Conservation (phyloP, 2,797 vertebrate genomes). For the Mycteria americana region DNA sequence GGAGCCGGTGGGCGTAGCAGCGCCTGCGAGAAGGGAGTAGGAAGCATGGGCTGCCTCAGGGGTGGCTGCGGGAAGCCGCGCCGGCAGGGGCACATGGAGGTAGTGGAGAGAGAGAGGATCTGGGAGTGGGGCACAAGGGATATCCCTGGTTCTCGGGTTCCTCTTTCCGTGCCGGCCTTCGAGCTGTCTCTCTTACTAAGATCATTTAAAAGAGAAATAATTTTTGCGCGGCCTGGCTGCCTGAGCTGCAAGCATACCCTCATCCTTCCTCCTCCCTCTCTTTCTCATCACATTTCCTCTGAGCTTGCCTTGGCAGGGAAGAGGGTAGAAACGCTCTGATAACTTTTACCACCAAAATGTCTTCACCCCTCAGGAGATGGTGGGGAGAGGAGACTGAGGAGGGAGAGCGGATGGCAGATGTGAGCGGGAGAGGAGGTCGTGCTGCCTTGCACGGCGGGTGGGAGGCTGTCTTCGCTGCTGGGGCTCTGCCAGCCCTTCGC, state of each 20-base stretch:
- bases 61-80: not conserved
- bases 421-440: not conserved
- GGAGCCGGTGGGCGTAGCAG: not conserved
- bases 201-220: not conserved
- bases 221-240: not conserved
- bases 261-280: not conserved
- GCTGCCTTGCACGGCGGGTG: not conserved
- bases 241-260: not conserved
- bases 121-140: not conserved
- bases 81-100: not conserved
- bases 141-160: not conserved
- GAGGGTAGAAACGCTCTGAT: not conserved
- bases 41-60: not conserved
- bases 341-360: not conserved
- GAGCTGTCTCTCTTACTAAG: not conserved
- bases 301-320: not conserved
- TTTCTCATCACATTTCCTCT: not conserved
- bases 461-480: not conserved
- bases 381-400: not conserved
- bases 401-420: not conserved
- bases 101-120: not conserved
- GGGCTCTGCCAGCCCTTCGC: conserved; percentile 16
- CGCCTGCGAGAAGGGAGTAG: not conserved
- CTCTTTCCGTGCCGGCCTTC: not conserved
- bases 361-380: not conserved